phyloP scores from a whole-genome alignment of 64 coral and sea anemone species.

The Montipora capricornis region DNA sequence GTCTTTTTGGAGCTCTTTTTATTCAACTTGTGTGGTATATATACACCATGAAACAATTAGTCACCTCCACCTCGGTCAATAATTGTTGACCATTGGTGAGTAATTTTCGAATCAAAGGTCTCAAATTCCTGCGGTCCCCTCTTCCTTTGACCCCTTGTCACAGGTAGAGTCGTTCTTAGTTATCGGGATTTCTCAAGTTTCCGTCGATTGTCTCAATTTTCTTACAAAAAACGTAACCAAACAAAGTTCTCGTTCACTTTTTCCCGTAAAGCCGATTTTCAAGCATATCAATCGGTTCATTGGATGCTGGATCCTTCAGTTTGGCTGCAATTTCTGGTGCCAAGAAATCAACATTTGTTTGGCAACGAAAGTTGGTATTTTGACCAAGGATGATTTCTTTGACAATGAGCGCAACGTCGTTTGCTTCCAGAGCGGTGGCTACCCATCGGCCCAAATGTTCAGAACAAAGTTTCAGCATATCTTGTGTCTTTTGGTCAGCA shows the following conservation, averaged over 20 bases:
- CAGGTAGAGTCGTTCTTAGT: too few species aligned
- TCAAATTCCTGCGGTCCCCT: too few species aligned
- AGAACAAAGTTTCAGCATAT: not conserved
- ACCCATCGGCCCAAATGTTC: not conserved
- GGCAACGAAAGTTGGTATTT: not conserved
- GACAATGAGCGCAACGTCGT: not conserved
- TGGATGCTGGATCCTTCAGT: not conserved
- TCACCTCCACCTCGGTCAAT: too few species aligned
- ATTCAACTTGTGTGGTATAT: too few species aligned
- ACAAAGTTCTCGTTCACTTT: not conserved
- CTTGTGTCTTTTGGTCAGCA: slow-evolving; percentile 39
- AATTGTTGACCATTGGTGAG: too few species aligned
- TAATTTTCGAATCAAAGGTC: too few species aligned
- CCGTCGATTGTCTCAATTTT: too few species aligned
- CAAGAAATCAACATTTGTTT: not conserved
- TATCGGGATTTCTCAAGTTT: too few species aligned
- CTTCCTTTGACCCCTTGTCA: too few species aligned
- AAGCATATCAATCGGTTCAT: not conserved
- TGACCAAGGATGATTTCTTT: not conserved
- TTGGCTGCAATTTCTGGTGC: not conserved
- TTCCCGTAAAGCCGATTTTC: not conserved
- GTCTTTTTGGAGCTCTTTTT: too few species aligned
- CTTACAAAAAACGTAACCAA: too few species aligned
- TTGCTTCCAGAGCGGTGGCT: not conserved
- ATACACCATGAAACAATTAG: too few species aligned